A percentile compares a stretch with the other conserved stretches of the same genome.
Evolutionary conservation across 2,113 vertebrate genomes (phyloP).

Genomic region (Balaenoptera acutorostrata): DNA sequence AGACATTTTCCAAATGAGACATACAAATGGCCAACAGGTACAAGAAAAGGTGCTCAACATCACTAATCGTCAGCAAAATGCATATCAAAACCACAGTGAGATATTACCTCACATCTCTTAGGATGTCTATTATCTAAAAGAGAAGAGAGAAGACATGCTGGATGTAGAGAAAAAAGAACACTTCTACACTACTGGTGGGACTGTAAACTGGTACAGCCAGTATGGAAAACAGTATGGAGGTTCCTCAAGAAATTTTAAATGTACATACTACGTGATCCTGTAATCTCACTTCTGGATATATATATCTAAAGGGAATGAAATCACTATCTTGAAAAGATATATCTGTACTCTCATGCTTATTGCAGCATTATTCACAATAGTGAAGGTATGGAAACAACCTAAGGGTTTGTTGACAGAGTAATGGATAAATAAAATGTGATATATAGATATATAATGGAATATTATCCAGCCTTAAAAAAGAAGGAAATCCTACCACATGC

Average conservation of each 20-base stretch:
- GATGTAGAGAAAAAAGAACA: not conserved
- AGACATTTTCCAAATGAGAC: not conserved
- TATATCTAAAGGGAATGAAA: not conserved
- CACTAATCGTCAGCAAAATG: not conserved
- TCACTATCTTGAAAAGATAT: not conserved
- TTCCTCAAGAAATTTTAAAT: not conserved
- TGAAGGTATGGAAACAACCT: not conserved
- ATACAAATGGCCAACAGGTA: not conserved
- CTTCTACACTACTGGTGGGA: not conserved
- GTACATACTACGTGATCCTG: not conserved
- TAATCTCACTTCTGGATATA: not conserved
- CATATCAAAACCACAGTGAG: not conserved
- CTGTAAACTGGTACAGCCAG: not conserved
- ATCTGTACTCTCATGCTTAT: not conserved
- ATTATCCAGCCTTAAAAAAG: not conserved
- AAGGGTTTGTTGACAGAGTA: not conserved
- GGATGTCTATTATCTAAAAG: not conserved
- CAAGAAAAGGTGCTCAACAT: not conserved
- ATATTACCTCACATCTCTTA: not conserved
- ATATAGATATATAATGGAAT: not conserved
- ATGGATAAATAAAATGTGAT: not conserved
- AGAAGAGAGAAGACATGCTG: not conserved
- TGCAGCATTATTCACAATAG: not conserved
- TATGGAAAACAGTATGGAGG: not conserved
- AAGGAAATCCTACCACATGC: not conserved